Percentiles rank a stretch among this genome's conserved stretches.
Evolutionary conservation across 2,113 vertebrate genomes (phyloP).

Genomic region (Oxygymnocypris stewartii): DNA sequence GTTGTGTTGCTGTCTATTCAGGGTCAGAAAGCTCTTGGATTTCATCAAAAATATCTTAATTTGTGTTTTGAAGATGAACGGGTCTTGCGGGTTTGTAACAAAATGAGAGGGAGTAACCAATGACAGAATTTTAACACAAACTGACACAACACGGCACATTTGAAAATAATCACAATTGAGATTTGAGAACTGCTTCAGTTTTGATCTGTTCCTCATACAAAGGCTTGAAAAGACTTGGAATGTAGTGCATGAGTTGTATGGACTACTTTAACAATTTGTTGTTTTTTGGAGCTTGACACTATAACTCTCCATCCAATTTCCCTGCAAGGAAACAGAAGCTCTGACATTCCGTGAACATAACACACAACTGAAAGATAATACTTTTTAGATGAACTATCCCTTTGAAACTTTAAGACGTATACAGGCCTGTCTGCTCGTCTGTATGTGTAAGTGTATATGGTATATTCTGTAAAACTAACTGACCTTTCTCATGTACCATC

Average conservation of each 20-base stretch:
- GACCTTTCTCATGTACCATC: slow-evolving; percentile 48
- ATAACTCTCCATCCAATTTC: neutral
- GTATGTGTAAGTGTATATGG: neutral
- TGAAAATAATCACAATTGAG: neutral
- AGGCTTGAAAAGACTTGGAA: neutral
- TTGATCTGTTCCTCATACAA: neutral
- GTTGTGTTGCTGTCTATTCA: too few relatives aligned
- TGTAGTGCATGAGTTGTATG: too few relatives aligned
- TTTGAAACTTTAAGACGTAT: neutral
- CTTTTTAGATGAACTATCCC: neutral
- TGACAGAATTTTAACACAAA: too few relatives aligned
- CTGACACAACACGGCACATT: too few relatives aligned
- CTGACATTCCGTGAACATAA: neutral
- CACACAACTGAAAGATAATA: neutral
- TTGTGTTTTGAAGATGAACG: too few relatives aligned
- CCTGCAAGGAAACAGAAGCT: neutral
- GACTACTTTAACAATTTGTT: neutral
- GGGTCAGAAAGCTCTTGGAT: too few relatives aligned
- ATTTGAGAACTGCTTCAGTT: neutral
- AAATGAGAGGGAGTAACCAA: too few relatives aligned
- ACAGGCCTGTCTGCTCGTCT: slow-evolving; percentile 10
- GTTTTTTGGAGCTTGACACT: neutral
- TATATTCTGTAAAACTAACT: slow-evolving; percentile 25
- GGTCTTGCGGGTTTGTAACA: too few relatives aligned
- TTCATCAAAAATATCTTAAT: too few relatives aligned